Conservation (phyloP, 2,888 invertebrate genomes). For the Camptogramma bilineatum region DNA sequence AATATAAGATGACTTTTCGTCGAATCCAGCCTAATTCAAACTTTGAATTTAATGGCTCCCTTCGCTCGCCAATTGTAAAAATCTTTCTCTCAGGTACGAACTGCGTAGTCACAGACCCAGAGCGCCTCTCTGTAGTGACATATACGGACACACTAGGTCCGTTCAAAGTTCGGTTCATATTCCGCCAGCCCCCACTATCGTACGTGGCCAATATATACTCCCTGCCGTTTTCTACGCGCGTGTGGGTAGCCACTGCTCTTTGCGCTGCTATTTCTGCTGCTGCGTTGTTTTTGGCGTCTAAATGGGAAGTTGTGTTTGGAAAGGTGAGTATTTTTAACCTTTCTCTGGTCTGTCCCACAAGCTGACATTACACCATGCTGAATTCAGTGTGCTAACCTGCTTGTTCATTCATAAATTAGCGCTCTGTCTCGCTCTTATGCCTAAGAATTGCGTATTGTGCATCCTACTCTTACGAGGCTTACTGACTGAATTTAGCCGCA, state of each 20-base stretch:
- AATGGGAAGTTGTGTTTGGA: slow-evolving; percentile 58
- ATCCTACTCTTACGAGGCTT: no score
- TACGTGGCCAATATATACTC: slow-evolving; percentile 88
- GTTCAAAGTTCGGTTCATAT: slow-evolving; percentile 82
- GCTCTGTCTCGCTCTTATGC: no score
- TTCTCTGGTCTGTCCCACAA: not conserved
- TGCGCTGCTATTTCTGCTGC: slow-evolving; percentile 66
- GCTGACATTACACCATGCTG: no score
- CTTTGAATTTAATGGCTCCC: not conserved
- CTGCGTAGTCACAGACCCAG: slow-evolving; percentile 51
- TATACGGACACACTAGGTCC: slow-evolving; percentile 79
- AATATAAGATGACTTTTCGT: no score
- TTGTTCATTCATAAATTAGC: no score
- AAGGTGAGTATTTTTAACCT: slow-evolving; percentile 44
- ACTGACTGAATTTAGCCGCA: no score
- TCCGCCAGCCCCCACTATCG: slow-evolving; percentile 88
- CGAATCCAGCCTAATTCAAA: not conserved
- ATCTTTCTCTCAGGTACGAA: slow-evolving; percentile 60
- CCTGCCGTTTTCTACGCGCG: slow-evolving; percentile 85
- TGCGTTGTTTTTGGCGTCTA: slow-evolving; percentile 68
- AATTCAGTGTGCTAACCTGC: no score
- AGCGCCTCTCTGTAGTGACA: slow-evolving; percentile 66
- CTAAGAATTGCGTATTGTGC: no score
- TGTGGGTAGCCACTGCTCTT: slow-evolving; percentile 84
- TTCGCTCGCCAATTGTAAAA: not conserved